phyloP scores from a whole-genome alignment of 2,888 invertebrate species.

The Petrolisthes cinctipes region DNA sequence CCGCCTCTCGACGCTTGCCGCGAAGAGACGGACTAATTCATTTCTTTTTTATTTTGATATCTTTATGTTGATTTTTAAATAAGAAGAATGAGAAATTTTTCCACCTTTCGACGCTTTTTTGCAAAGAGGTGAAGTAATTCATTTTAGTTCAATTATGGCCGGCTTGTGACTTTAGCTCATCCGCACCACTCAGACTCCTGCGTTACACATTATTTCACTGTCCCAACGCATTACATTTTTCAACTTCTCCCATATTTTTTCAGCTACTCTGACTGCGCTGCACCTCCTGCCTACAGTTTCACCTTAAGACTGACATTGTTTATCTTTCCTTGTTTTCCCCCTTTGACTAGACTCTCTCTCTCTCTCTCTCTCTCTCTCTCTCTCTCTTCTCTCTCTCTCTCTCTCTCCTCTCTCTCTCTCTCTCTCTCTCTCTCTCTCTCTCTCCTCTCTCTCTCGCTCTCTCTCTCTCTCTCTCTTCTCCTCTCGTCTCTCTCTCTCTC shows the following conservation, averaged over 20 bases:
- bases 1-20: too few relatives aligned
- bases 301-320: neutral
- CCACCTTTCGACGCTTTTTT: too few relatives aligned
- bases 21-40: too few relatives aligned
- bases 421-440: neutral
- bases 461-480: too few relatives aligned
- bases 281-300: neutral
- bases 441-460: too few relatives aligned
- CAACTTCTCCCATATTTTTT: neutral
- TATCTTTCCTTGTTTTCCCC: neutral
- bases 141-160: neutral
- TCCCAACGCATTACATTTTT: neutral
- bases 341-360: neutral
- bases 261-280: neutral
- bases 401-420: neutral
- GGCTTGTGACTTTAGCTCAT: neutral
- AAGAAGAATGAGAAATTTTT: too few relatives aligned
- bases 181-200: neutral
- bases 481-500: too few relatives aligned
- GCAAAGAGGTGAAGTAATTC: too few relatives aligned
- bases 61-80: too few relatives aligned
- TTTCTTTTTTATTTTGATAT: too few relatives aligned
- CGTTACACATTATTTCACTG: neutral
- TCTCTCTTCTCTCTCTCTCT: neutral
- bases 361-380: constrained; percentile 9